Evolutionary conservation across 1,140 invertebrate species (phyloP), one percentile per base, ranked within the genome.

Genomic region (Caerostris extrusa): DNA sequence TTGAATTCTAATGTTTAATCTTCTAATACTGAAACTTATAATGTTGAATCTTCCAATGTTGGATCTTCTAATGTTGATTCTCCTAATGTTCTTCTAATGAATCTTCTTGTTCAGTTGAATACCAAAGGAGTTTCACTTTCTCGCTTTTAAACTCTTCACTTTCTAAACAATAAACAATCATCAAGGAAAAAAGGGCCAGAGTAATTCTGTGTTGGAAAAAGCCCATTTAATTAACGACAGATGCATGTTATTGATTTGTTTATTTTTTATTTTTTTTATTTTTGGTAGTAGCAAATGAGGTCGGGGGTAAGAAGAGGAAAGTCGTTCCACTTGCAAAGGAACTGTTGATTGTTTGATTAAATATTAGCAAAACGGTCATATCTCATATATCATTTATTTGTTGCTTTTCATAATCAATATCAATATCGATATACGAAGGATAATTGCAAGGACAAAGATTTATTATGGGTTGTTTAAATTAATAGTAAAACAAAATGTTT

Each of bases 121-220:
- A 56, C 83, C 83, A n/a, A 8, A 34, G 83, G 83, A 17, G 57
- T 19, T 85, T 85, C 83, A 60, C 83, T 85, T 85, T 58, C 83
- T 34, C 19, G 17, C 56, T 50, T 53, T 8, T 5, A 3, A 64
- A 81, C 58, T 88, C 61, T 88, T 88, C 86, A n/a, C n/a, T n/a
- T 67, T 88, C 86, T 67, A 55, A 88, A 88, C 83, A 85, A 85
- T 85, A 85, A 85, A 85, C 83, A 85, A 85, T 56, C 83, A 85
- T 34, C 34, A 85, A 56, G 83, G 7, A 53, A 85, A 58, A 85
- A 85, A 85, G 56, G n/a, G n/a, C n/a, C n/a, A n/a, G 3, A 8
- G 71, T 14, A 77, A 53, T 50, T 34, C 71, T 19, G 19, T 71
- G 82, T 14, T 56, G 57, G 56, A 34, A 85, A 67, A 85, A 85